Conservation (phyloP, 2,113 vertebrate genomes). For the Rhinichthys klamathensis region DNA sequence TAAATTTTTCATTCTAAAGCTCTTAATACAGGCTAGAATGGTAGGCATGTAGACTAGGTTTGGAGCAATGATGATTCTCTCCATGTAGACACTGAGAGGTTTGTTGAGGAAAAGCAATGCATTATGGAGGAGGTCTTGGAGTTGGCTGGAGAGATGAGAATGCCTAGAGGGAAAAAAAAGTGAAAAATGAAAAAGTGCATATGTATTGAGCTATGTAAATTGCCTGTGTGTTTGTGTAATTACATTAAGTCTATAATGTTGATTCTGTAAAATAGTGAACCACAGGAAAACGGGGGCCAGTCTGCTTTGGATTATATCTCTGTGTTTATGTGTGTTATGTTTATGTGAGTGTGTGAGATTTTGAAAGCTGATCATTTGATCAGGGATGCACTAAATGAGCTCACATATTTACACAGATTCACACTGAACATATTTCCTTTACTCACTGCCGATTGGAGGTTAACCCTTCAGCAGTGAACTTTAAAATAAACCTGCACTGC, state of each 20-base stretch:
- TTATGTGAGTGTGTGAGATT: slow-evolving; percentile 14
- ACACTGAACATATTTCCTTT: not conserved
- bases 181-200: slow-evolving; percentile 4
- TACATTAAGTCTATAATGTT: not conserved
- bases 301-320: not conserved
- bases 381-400: slow-evolving; percentile 23
- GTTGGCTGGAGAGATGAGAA: slow-evolving; percentile 11
- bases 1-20: not conserved
- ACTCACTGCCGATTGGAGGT: not conserved
- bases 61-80: not conserved
- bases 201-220: slow-evolving; percentile 29
- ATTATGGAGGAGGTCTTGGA: slow-evolving; percentile 34
- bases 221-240: not conserved
- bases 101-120: slow-evolving; percentile 34
- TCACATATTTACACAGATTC: not conserved
- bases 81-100: slow-evolving; percentile 2
- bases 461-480: not conserved
- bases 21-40: slow-evolving; percentile 15
- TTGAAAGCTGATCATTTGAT: slow-evolving; percentile 16
- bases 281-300: not conserved
- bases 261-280: not conserved
- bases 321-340: slow-evolving; percentile 26
- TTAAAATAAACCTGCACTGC: not conserved
- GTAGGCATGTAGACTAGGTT: not conserved
- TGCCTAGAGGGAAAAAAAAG: not conserved